Conservation (phyloP, 1,140 invertebrate species). For the Rhizoglyphus robini region DNA sequence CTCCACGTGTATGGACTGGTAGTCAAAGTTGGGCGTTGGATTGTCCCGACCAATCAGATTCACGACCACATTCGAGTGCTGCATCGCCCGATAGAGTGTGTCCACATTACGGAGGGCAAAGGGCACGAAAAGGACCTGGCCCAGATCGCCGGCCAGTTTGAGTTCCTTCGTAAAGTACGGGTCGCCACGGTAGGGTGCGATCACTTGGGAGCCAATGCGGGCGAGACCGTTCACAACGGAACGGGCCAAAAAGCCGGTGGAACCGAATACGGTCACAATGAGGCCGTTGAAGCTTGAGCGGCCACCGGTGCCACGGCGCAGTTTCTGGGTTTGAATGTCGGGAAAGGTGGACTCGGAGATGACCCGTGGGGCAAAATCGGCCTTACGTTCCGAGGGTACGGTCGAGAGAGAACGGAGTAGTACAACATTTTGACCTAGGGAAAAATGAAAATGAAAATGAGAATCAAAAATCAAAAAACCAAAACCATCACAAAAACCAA, state of each 20-base stretch:
- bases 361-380: not conserved
- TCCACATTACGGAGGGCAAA: constrained; percentile 74
- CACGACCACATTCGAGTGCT: constrained; percentile 93
- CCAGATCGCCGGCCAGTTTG: constrained; percentile 80
- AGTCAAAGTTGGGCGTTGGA: constrained; percentile 74
- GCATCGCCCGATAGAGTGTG: constrained; percentile 66
- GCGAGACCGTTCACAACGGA: constrained; percentile 75
- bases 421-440: no score
- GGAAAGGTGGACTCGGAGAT: not conserved
- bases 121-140: constrained; percentile 74
- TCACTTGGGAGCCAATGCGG: constrained; percentile 53
- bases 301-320: constrained; percentile 61
- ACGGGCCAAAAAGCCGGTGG: constrained; percentile 68
- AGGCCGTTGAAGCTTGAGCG: constrained; percentile 89
- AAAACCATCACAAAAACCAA: no score
- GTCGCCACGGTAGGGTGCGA: constrained; percentile 82
- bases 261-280: constrained; percentile 93
- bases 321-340: not conserved
- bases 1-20: constrained; percentile 53
- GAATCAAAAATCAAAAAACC: no score
- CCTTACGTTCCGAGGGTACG: not conserved
- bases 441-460: no score
- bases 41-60: constrained; percentile 83
- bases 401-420: not conserved
- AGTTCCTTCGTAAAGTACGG: constrained; percentile 56